A percentile compares a stretch with the other conserved stretches of the same genome.
Conservation (phyloP, 2,113 vertebrate genomes). For the Spilogale gracilis region DNA sequence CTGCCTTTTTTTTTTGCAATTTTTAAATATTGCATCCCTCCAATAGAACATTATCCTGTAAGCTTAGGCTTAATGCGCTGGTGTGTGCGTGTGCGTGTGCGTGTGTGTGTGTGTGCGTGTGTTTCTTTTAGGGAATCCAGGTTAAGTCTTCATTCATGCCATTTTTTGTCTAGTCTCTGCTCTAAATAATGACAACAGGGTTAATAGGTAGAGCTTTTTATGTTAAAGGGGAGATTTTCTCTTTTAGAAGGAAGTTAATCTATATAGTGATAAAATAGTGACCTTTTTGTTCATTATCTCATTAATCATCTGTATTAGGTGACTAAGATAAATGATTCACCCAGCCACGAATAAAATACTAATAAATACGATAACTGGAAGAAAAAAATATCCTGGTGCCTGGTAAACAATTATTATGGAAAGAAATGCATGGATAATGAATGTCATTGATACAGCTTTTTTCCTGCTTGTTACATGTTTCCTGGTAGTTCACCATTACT, state of each 20-base stretch:
- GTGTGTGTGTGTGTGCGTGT: accelerated
- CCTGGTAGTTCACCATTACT: background rate
- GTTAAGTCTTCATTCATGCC: background rate
- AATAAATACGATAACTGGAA: background rate
- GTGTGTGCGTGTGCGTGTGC: too few relatives aligned
- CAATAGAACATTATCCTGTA: background rate
- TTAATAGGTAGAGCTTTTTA: background rate
- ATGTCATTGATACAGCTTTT: background rate
- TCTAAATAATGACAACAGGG: slow-evolving; percentile 3
- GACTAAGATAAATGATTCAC: background rate
- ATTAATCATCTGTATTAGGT: slow-evolving; percentile 5
- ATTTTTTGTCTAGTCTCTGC: background rate
- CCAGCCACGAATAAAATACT: background rate
- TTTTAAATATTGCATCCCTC: background rate
- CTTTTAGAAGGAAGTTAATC: slow-evolving; percentile 26
- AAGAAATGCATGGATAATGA: background rate
- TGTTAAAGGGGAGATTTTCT: background rate
- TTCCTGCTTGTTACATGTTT: background rate
- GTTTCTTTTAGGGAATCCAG: background rate
- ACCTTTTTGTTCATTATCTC: slow-evolving; percentile 29
- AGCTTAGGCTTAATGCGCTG: background rate
- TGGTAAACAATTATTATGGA: background rate
- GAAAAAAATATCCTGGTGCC: background rate
- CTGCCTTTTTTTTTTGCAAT: background rate
- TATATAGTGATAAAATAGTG: background rate